Base-by-base conservation (phyloP, 37 sponge, comb jelly and placozoan genomes). In the Ianthella basta region DNA sequence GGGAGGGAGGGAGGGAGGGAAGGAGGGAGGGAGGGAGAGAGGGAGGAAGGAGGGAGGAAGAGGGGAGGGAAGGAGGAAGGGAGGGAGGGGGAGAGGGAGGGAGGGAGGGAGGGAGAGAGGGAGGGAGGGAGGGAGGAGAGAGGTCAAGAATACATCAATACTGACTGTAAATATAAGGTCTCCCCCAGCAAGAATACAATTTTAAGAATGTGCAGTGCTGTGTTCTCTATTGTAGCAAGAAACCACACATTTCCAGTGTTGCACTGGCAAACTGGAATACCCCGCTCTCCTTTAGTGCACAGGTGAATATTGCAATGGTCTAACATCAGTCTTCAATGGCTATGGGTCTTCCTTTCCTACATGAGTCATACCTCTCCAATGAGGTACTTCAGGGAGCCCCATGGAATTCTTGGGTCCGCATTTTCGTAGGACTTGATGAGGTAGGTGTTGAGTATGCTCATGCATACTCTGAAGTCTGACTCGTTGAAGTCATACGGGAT, bases 401-500 rank as follows among this genome's bases (percentile, higher is more conserved):
- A 99, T 0, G 99, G 99, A 65, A 99, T 99, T 83, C 89, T 96
- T 32, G 91, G 87, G 53, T 99, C 99, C 0, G 88, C 88, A 57
- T 72, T 87, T 57, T 95, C 99, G 73, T 68, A 81, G 5, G 99
- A 84, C 56, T 99, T 99, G 67, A 63, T 96, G 55, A 99, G 90
- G 83, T 99, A 99, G 0, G 97, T 96, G 34, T 82, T 84, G 79
- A 99, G 88, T 0, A 99, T 80, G 69, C 94, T 91, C 99, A 99
- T 96, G 73, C 96, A 96, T 75, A 99, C 99, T 24, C 94, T 85
- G 83, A 96, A 96, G 82, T 99, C 99, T 50, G 97, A 96, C 88
- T 99, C 99, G 80, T 99, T 99, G 87, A 99, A 99, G 79, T 99
- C 99, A 59, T 99, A 99, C 0, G 95, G 91, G 29, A 99, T 96